Conservation (phyloP, 2,888 invertebrate genomes). For the Oscheius myriophilus region DNA sequence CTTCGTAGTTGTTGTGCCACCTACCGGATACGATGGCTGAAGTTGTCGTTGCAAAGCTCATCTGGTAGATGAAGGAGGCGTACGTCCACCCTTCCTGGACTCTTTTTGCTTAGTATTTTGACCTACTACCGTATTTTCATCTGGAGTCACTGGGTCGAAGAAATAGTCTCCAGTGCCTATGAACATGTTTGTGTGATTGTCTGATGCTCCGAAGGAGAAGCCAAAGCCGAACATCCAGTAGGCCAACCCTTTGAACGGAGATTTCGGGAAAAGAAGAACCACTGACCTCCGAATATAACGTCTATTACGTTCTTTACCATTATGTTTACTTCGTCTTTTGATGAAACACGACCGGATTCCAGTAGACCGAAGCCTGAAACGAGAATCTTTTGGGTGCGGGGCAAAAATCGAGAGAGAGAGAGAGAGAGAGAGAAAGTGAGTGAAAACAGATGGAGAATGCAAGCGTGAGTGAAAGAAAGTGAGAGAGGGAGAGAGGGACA, state of each 20-base stretch:
- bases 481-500: too few relatives aligned
- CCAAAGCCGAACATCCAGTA: conserved; percentile 96
- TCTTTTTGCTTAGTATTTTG: neutral
- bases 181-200: conserved; percentile 43
- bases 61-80: conserved; percentile 61
- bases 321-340: conserved; percentile 72
- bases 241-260: conserved; percentile 76
- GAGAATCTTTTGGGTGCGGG: too few relatives aligned
- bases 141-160: conserved; percentile 50
- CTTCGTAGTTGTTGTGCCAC: neutral
- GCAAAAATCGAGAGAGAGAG: too few relatives aligned
- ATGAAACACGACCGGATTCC: conserved; percentile 62
- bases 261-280: neutral
- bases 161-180: conserved; percentile 60
- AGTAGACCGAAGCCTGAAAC: conserved; percentile 59
- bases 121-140: conserved; percentile 30
- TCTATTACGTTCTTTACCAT: conserved; percentile 91
- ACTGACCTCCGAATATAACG: conserved; percentile 82
- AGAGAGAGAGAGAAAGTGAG: too few relatives aligned
- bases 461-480: too few relatives aligned
- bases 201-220: conserved; percentile 81
- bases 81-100: conserved; percentile 55
- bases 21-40: conserved; percentile 63
- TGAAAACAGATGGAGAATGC: too few relatives aligned
- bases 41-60: conserved; percentile 64